Evolutionary conservation across 2,113 vertebrate genomes (phyloP).

Genomic region (Actenoides lindsayi): DNA sequence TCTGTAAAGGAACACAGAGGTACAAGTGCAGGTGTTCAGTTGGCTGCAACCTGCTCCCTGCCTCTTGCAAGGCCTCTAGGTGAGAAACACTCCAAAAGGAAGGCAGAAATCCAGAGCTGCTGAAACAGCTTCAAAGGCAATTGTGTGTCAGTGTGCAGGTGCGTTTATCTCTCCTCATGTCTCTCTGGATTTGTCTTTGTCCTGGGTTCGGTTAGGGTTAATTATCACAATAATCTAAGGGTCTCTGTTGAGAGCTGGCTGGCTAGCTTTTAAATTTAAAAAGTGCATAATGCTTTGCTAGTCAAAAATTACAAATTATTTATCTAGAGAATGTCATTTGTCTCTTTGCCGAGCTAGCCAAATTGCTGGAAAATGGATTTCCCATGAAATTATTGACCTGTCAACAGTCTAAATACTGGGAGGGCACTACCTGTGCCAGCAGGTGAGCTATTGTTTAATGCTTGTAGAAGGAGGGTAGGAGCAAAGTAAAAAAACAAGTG

Average conservation of each 20-base stretch:
- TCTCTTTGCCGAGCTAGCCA: neutral
- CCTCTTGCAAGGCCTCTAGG: neutral
- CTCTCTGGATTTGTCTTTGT: neutral
- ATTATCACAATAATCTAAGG: too few relatives aligned
- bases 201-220: too few relatives aligned
- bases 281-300: neutral
- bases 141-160: accelerated
- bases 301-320: neutral
- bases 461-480: neutral
- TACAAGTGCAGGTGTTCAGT: neutral
- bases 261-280: neutral
- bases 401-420: neutral
- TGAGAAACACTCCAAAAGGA: neutral
- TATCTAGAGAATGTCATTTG: neutral
- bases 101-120: neutral
- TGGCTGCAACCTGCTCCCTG: neutral
- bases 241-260: neutral
- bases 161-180: neutral
- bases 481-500: neutral
- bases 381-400: neutral
- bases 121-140: neutral
- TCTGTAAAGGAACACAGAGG: neutral
- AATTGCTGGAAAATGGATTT: neutral
- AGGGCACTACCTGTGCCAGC: neutral
- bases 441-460: neutral